Conservation (phyloP, 1,140 invertebrate species). For the Drosophila sp. region DNA sequence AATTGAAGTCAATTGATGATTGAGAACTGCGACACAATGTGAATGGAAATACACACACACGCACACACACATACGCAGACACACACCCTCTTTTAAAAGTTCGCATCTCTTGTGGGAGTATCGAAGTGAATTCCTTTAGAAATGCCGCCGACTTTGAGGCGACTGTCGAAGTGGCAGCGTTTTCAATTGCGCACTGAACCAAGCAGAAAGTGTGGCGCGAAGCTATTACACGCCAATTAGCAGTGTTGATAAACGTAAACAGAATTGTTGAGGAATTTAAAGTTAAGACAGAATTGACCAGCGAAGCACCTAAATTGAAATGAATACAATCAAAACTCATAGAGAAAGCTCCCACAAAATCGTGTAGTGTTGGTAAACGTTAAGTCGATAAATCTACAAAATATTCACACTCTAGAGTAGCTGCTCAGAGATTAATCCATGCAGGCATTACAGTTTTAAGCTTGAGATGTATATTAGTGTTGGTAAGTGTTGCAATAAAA, state of each 20-base stretch:
- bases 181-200: slow-evolving; percentile 36
- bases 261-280: too few species aligned
- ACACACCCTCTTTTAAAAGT: not conserved
- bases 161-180: slow-evolving; percentile 28
- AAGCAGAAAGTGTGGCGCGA: not conserved
- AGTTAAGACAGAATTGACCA: too few species aligned
- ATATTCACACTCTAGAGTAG: not conserved
- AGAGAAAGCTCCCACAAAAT: not conserved
- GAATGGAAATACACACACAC: slow-evolving; percentile 30
- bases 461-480: not conserved
- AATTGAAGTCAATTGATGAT: slow-evolving; percentile 56
- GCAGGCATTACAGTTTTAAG: not conserved
- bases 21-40: slow-evolving; percentile 43
- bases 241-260: slow-evolving; percentile 1
- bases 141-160: slow-evolving; percentile 35
- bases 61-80: not conserved
- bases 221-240: not conserved
- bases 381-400: not conserved
- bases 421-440: not conserved
- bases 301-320: too few species aligned
- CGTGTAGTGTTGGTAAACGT: not conserved
- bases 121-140: slow-evolving; percentile 32
- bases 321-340: too few species aligned
- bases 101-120: slow-evolving; percentile 6
- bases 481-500: not conserved